Percentiles rank a stretch among this genome's conserved stretches.
Evolutionary conservation across 2,888 invertebrate species (phyloP).

Genomic region (Drosophila nr. perissopoda): DNA sequence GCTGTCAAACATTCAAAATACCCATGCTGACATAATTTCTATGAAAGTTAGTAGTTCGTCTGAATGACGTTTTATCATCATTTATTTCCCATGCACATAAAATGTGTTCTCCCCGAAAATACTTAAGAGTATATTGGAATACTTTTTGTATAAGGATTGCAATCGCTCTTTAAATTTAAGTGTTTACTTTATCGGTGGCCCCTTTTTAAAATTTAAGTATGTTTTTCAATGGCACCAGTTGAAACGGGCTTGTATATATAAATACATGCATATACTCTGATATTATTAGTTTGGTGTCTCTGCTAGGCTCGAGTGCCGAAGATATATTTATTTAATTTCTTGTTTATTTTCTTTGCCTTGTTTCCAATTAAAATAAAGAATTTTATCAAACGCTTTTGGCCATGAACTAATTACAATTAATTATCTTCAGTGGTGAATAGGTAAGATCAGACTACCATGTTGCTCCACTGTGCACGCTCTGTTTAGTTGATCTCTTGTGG

Average conservation of each 20-base stretch:
- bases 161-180: background rate
- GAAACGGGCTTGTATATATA: no score
- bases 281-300: background rate
- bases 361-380: background rate
- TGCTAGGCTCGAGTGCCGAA: background rate
- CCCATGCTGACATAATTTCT: background rate
- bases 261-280: no score
- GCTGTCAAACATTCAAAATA: background rate
- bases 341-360: background rate
- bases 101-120: background rate
- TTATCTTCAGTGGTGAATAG: background rate
- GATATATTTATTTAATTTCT: background rate
- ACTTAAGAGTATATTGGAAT: background rate
- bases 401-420: background rate
- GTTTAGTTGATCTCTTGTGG: slow-evolving; percentile 20
- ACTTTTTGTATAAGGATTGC: background rate
- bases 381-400: background rate
- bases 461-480: slow-evolving; percentile 13
- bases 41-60: background rate
- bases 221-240: no score
- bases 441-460: background rate
- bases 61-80: background rate
- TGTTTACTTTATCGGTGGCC: background rate
- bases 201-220: background rate
- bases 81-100: background rate